A percentile compares a stretch with the other conserved stretches of the same genome.
Evolutionary conservation across 2,113 vertebrate genomes (phyloP).

Genomic region (Prunella himalayana): DNA sequence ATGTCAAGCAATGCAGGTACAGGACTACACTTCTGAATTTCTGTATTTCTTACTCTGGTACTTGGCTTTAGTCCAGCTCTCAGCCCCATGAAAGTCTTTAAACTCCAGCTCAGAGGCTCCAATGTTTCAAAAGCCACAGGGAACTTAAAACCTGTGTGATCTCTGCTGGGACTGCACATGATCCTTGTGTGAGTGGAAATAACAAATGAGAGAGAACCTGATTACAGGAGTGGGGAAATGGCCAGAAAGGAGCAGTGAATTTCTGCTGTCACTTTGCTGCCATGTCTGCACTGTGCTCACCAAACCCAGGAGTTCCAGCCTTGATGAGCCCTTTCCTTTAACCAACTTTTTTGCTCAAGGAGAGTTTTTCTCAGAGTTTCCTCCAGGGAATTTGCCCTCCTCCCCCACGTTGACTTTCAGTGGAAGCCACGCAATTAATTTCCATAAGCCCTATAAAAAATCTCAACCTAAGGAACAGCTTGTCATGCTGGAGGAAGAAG

Average conservation of each 20-base stretch:
- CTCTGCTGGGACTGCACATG: not conserved
- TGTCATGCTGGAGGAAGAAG: not conserved
- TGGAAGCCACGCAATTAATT: not conserved
- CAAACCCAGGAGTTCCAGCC: not conserved
- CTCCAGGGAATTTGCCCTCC: not conserved
- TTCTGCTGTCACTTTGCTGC: not conserved
- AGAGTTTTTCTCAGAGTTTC: not conserved
- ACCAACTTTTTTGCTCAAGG: not conserved
- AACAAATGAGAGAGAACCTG: not conserved
- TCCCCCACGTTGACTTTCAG: not conserved
- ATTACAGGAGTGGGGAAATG: not conserved
- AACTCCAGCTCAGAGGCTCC: not conserved
- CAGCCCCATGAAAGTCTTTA: not conserved
- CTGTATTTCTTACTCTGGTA: not conserved
- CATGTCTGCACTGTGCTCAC: not conserved
- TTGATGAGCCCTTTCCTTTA: not conserved
- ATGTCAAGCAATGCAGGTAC: not conserved
- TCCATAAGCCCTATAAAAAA: conserved; percentile 13
- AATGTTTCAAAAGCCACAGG: not conserved
- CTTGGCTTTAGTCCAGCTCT: not conserved
- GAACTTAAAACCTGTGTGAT: not conserved
- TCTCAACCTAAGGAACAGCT: not conserved
- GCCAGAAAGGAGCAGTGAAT: not conserved
- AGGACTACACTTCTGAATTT: not conserved
- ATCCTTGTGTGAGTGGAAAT: not conserved